Evolutionary conservation across 1,140 invertebrate species (phyloP).

Genomic region (Musca domestica): DNA sequence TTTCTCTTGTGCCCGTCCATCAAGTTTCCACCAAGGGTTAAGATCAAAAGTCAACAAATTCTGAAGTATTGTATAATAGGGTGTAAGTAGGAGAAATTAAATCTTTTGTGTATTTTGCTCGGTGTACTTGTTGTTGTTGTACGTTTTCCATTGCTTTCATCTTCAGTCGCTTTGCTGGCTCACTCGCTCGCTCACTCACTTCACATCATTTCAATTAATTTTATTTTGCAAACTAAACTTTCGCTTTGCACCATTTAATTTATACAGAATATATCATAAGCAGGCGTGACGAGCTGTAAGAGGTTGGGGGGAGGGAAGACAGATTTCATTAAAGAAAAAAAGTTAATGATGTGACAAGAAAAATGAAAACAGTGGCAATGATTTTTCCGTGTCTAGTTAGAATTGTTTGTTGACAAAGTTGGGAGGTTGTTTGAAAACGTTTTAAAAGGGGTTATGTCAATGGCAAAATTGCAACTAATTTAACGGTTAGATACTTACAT

Average conservation of each 20-base stretch:
- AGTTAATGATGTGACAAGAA: too few species aligned
- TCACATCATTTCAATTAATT: too few species aligned
- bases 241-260: conserved; percentile 15
- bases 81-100: conserved; percentile 14
- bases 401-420: not conserved
- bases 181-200: too few species aligned
- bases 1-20: not conserved
- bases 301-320: too few species aligned
- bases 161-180: too few species aligned
- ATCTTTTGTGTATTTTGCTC: conserved; percentile 1
- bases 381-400: not conserved
- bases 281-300: not conserved
- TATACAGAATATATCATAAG: conserved; percentile 14
- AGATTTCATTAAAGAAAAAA: too few species aligned
- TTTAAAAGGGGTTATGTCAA: too few species aligned
- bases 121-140: not conserved
- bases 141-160: not conserved
- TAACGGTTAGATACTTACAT: too few species aligned
- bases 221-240: not conserved
- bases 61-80: conserved; percentile 19
- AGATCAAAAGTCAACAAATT: conserved; percentile 22
- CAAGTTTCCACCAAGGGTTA: not conserved
- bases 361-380: not conserved
- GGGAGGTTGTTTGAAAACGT: not conserved
- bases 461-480: too few species aligned